Percentiles rank a stretch among this genome's conserved stretches.
Evolutionary conservation across 2,797 vertebrate species (phyloP).

Genomic region (Bucorvus abyssinicus): DNA sequence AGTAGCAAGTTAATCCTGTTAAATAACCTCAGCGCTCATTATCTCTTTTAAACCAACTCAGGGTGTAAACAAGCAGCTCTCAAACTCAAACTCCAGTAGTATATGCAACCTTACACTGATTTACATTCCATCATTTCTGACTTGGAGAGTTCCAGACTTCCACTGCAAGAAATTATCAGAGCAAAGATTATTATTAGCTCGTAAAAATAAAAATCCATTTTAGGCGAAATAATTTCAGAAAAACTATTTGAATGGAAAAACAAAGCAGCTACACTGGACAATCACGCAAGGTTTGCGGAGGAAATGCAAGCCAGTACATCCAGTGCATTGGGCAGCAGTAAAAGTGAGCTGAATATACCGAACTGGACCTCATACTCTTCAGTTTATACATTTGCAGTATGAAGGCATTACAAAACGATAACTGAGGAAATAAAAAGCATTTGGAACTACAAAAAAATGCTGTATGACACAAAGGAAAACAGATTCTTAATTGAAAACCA

Average conservation of each 20-base stretch:
- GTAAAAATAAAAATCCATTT: not conserved
- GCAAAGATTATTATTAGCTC: not conserved
- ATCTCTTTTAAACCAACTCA: not conserved
- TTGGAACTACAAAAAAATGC: not conserved
- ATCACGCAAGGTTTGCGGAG: not conserved
- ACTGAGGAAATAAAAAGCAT: not conserved
- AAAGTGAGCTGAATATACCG: not conserved
- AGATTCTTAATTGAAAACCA: not conserved
- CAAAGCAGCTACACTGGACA: not conserved
- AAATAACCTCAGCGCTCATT: not conserved
- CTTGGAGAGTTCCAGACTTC: not conserved
- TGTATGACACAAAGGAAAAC: not conserved
- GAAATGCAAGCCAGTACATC: not conserved
- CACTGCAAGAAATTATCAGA: not conserved
- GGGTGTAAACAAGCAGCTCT: not conserved
- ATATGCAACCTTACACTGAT: not conserved
- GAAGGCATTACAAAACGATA: not conserved
- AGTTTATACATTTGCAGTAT: not conserved
- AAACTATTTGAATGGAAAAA: not conserved
- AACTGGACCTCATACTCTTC: not conserved
- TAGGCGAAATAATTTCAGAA: not conserved
- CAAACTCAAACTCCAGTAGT: not conserved
- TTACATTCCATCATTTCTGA: not conserved
- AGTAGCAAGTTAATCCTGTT: not conserved
- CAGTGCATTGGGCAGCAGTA: too few relatives aligned